phyloP scores from a whole-genome alignment of 2,888 invertebrate genomes.

The Parasteatoda lunata region DNA sequence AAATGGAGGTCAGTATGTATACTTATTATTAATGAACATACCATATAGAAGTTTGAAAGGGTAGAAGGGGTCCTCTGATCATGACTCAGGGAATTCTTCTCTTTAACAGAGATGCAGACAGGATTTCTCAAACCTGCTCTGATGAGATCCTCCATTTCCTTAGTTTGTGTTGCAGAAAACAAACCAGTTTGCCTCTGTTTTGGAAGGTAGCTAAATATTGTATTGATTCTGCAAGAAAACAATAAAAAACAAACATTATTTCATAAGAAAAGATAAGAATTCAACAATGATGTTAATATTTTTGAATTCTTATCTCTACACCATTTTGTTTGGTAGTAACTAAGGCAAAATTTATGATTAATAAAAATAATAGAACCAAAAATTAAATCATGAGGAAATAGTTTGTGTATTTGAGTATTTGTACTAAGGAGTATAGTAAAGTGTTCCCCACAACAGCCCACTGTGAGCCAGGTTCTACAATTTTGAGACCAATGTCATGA shows the following conservation, averaged over 20 bases:
- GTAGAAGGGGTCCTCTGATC: constrained; percentile 76
- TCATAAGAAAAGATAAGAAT: neutral
- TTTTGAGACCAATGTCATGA: too few species aligned
- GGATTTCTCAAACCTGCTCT: constrained; percentile 96
- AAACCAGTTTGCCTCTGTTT: constrained; percentile 94
- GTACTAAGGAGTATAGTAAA: too few species aligned
- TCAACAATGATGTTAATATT: neutral
- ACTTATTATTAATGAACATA: constrained; percentile 73
- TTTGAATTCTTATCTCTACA: too few species aligned
- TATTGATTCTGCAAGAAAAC: constrained; percentile 80
- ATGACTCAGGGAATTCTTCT: constrained; percentile 80
- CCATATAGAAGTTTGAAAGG: constrained; percentile 83
- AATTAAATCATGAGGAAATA: too few species aligned
- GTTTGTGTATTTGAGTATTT: too few species aligned
- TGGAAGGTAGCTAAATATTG: constrained; percentile 92
- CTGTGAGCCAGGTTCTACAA: too few species aligned
- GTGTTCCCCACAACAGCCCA: too few species aligned
- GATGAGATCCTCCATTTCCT: constrained; percentile 91
- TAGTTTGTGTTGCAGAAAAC: constrained; percentile 99
- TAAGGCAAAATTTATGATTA: too few species aligned
- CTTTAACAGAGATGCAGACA: constrained; percentile 89
- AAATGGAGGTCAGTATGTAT: too few species aligned
- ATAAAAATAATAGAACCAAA: too few species aligned
- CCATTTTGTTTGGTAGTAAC: too few species aligned
- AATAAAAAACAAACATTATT: neutral